Base-by-base conservation (phyloP, 2,797 vertebrate genomes). In the Bovichtus diacanthus region DNA sequence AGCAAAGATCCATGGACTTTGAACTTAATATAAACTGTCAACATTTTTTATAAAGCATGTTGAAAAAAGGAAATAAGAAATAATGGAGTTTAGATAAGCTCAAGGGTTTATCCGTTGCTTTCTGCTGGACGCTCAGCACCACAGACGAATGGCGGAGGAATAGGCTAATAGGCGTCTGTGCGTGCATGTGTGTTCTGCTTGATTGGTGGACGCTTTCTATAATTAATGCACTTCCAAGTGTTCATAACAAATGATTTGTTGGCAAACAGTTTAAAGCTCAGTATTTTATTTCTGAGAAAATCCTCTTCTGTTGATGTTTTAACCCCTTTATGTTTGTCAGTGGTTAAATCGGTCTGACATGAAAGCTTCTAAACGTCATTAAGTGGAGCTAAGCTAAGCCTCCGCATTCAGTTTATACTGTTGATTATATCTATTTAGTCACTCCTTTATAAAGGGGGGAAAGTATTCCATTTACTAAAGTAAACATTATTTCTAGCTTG, bases 21-120 rank as follows among this genome's bases (percentile, higher is more conserved):
- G 41, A 73, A 69, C 72, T 61, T 70, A 44, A 81, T 74, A 51
- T 59, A 31, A 71, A 25, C 47, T 67, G 71, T 80, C 81, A 68
- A 72, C 9, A 59, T 68, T 78, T 49, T 63, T 70, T 68, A 60
- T 36, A 44, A 76, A 70, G 5, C n/a, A 43, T 15, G 29, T 12
- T 31, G 13, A 55, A 54, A 70, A 34, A 63, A 29, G 18, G 9
- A 51, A 62, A 50, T n/a, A 44, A 21, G 16, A 44, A 51, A 76
- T 43, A 56, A 69, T 51, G 41, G 31, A 79, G 59, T 47, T 34
- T 43, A 70, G 43, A 70, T 56, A 13, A 60, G 31, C 25, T 44
- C 2, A 29, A 36, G 36, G 54, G n/a, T 72, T 72, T 19, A 31
- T 70, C 6, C n/a, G 18, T 13, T 25, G 46, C 55, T 64, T 38